Conservation (phyloP, 2,797 vertebrate species). For the Xiphorhynchus erythropygius region DNA sequence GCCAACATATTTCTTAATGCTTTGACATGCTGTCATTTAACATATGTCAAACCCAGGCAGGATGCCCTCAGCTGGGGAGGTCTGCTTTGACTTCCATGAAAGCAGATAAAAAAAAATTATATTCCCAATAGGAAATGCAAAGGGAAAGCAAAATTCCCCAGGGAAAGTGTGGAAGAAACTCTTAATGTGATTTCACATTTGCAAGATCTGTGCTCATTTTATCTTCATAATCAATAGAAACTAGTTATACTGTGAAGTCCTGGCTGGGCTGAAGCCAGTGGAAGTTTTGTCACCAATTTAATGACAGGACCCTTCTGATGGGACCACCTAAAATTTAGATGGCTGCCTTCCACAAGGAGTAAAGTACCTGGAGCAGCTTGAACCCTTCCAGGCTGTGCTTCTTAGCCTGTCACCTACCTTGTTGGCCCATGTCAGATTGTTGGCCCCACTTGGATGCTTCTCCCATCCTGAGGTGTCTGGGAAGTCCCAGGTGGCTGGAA, state of each 20-base stretch:
- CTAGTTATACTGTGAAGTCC: not conserved
- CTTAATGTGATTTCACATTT: not conserved
- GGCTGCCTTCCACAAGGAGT: not conserved
- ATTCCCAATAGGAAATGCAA: not conserved
- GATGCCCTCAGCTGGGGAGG: not conserved
- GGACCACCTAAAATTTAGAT: not conserved
- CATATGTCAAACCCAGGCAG: not conserved
- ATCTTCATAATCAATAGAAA: not conserved
- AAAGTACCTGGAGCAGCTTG: not conserved
- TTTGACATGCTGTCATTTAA: not conserved
- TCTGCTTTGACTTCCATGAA: not conserved
- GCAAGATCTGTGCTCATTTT: not conserved
- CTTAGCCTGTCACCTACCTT: not conserved
- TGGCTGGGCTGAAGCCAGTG: not conserved
- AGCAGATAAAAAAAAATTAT: not conserved
- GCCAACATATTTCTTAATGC: not conserved
- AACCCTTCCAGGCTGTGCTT: not conserved
- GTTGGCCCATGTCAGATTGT: rapidly evolving
- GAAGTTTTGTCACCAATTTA: not conserved
- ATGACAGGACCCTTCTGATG: rapidly evolving
- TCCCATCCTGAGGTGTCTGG: not conserved
- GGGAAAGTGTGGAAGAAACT: not conserved
- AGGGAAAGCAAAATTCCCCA: not conserved
- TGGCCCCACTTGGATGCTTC: not conserved
- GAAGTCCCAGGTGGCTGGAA: not conserved